Conservation (phyloP, 2,888 invertebrate genomes). For the Anoplius nigerrimus region DNA sequence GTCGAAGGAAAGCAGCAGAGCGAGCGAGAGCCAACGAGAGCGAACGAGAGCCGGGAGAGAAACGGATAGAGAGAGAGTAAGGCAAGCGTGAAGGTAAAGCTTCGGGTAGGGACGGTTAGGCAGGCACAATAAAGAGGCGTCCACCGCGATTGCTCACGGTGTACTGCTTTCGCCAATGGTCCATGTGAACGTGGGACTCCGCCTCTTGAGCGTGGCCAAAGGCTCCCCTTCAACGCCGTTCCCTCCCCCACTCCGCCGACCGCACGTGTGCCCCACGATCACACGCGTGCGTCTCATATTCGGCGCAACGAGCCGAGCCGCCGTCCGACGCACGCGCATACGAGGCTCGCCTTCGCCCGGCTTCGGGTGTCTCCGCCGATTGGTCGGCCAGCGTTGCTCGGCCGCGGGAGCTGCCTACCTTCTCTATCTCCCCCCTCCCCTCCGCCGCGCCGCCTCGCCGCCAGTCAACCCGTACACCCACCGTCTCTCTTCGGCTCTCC, state of each 20-base stretch:
- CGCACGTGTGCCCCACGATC: constrained; percentile 52
- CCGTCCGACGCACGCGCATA: constrained; percentile 15
- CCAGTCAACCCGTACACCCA: no score
- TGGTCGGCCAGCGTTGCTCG: constrained; percentile 1
- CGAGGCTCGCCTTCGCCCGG: constrained; percentile 27
- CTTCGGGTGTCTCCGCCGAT: constrained; percentile 34
- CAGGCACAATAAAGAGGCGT: constrained; percentile 62
- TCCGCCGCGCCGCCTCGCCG: background rate
- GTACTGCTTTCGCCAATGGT: constrained; percentile 70
- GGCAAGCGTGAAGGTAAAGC: no score
- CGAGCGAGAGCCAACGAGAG: background rate
- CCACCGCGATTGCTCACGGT: constrained; percentile 61
- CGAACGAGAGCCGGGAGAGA: constrained; percentile 7
- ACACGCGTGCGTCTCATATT: constrained; percentile 15
- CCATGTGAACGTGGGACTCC: constrained; percentile 68
- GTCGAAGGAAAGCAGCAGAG: background rate
- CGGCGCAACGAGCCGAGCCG: constrained; percentile 8
- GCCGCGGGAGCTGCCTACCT: constrained; percentile 25
- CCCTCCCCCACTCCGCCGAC: constrained; percentile 43
- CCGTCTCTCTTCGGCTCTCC: no score
- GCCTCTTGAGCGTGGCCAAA: constrained; percentile 64
- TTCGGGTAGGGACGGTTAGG: constrained; percentile 10
- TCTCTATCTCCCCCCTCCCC: constrained; percentile 2
- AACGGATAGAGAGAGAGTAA: constrained; percentile 7
- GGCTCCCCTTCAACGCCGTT: constrained; percentile 17